Base-by-base conservation (phyloP, 2,888 invertebrate species). In the Lasioglossum pauxillum region DNA sequence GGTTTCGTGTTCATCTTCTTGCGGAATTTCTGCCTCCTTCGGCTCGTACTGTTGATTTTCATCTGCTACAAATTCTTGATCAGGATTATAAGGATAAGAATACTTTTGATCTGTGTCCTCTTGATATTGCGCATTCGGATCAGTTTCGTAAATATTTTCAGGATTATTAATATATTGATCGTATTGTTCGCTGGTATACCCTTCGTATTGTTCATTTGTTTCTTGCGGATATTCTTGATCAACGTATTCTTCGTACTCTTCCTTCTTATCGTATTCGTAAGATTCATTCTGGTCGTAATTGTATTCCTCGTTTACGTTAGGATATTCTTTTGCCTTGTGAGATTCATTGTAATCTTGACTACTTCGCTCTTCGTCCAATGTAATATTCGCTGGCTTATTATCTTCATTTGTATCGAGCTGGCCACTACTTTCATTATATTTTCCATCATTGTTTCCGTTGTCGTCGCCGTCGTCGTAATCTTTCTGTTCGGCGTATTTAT, bases 11-110 rank as follows among this genome's bases (percentile, higher is more conserved):
- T 87, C 86, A 14, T 89, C 91, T 49, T 83, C 80, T 38, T 86
- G 41, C 14, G 67, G 35, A 5, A 80, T 44, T 27, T 88, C 77
- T 12, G 53, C 41, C 7, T 82, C 84, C 82, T 89, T 87, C 1
- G 82, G 44, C n/a, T 76, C 80, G 10, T 90, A 88, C 2, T 84
- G 31, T 41, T 92, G 90, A 80, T 91, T 90, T 8, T 75, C 81
- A 49, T 90, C 82, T 14, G 77, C 44, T 19, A 90, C 80, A 41
- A 86, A 83, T 12, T 64, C 84, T 35, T 89, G 80, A 77, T 90
- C 87, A 1, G 81, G 73, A 8, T 87, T 82, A 5, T 84, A 79
- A 53, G 86, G 82, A 0, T 74, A 84, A 27, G 69, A 67, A 53
- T 89, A 89, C 64, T 91, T 83, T 44, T 90, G 41, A 69, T 84